A percentile compares a stretch with the other conserved stretches of the same genome.
Conservation (phyloP, 1,140 invertebrate genomes). For the Halictus rubicundus region DNA sequence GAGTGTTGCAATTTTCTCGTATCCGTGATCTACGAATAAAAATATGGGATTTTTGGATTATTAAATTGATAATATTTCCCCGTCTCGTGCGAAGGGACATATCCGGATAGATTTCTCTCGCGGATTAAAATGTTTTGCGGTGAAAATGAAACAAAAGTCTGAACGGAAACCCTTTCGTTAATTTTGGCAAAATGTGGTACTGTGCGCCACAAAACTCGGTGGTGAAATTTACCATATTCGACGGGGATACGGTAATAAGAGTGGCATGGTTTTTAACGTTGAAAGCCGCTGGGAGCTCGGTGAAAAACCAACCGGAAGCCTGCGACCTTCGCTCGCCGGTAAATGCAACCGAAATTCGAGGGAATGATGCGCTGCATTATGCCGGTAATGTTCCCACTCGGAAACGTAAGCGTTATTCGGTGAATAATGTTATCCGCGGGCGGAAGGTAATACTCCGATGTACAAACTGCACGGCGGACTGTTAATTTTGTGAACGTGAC, state of each 20-base stretch:
- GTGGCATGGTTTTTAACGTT: constrained; percentile 18
- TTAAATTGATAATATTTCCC: too few species aligned
- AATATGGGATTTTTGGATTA: too few species aligned
- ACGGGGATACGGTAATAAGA: background rate
- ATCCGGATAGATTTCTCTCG: too few species aligned
- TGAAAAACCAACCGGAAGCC: constrained; percentile 28
- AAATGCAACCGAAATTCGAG: constrained; percentile 18
- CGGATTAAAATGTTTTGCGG: too few species aligned
- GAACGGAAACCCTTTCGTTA: too few species aligned
- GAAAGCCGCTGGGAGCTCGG: constrained; percentile 10
- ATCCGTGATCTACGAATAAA: too few species aligned
- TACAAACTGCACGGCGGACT: constrained; percentile 24
- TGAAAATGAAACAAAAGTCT: too few species aligned
- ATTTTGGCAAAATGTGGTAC: too few species aligned
- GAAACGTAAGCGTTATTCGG: constrained; percentile 36
- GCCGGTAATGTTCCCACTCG: constrained; percentile 3
- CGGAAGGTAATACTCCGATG: constrained; percentile 3
- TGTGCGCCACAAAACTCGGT: too few species aligned
- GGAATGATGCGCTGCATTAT: constrained; percentile 40
- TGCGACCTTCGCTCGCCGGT: background rate
- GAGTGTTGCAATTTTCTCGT: too few species aligned
- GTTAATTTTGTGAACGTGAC: constrained; percentile 35
- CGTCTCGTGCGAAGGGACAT: too few species aligned
- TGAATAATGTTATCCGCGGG: constrained; percentile 34
- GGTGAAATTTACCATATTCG: too few species aligned